Percentiles rank a stretch among this genome's conserved stretches.
Evolutionary conservation across 2,113 vertebrate genomes (phyloP).

Genomic region (rat (Rattus norvegicus)): DNA sequence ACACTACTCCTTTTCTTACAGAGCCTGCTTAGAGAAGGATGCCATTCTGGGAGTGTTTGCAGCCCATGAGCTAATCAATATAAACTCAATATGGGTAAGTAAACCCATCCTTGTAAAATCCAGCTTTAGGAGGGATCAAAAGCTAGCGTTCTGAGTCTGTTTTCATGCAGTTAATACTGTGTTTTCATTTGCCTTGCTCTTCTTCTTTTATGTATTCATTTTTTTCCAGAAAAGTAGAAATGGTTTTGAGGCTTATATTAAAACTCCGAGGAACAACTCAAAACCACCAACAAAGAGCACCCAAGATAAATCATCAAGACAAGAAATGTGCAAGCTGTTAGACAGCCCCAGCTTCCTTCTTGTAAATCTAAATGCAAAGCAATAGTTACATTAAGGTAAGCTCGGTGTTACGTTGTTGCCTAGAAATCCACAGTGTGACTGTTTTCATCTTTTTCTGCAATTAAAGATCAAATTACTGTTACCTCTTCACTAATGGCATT

Average conservation of each 20-base stretch:
- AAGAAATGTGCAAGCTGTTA: neutral
- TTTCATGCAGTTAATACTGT: neutral
- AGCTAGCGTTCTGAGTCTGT: neutral
- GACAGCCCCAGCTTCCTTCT: neutral
- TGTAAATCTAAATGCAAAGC: neutral
- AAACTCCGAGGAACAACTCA: neutral
- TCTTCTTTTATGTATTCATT: neutral
- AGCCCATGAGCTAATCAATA: too few species aligned
- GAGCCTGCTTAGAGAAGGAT: neutral
- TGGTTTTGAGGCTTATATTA: neutral
- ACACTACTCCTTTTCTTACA: neutral
- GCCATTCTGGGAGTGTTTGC: too few species aligned
- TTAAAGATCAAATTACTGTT: neutral
- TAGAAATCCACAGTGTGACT: neutral
- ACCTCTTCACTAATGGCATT: neutral
- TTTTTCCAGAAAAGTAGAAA: neutral
- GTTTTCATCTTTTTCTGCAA: neutral
- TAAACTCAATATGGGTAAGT: neutral
- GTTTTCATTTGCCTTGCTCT: neutral
- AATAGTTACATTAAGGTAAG: conserved; percentile 3
- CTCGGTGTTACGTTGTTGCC: neutral
- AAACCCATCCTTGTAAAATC: neutral
- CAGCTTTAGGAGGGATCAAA: neutral
- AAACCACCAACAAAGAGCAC: neutral
- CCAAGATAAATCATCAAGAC: neutral